These are phyloP conservation scores for Carassius carassius DNA, from an alignment of 2,113 vertebrate species.

Conservation along the genomic window DNA sequence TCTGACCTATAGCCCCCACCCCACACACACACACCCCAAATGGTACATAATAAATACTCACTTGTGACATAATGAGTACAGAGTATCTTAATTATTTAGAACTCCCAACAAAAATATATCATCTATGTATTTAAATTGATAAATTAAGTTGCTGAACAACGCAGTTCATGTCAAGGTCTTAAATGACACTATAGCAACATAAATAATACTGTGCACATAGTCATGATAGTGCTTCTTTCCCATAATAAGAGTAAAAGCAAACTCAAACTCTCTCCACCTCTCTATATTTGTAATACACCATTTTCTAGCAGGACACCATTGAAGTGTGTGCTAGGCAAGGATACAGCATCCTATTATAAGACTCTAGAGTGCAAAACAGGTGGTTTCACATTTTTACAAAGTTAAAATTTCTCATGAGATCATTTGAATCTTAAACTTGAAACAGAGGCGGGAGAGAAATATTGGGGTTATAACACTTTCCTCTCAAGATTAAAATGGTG, in stretches of 20 bases:
- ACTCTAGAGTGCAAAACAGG: slow-evolving; percentile 71
- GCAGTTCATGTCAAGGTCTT: slow-evolving; percentile 53
- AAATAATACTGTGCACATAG: slow-evolving; percentile 60
- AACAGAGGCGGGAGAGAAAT: slow-evolving; percentile 12
- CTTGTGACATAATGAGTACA: slow-evolving; percentile 53
- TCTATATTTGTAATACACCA: slow-evolving; percentile 7
- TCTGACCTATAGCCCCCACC: slow-evolving; percentile 3
- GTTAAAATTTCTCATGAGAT: slow-evolving; percentile 6
- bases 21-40: no score
- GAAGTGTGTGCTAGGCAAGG: slow-evolving; percentile 51
- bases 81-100: slow-evolving; percentile 53
- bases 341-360: slow-evolving; percentile 64
- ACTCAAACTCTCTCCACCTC: background rate
- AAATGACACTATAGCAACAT: slow-evolving; percentile 59
- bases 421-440: slow-evolving; percentile 24
- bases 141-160: slow-evolving; percentile 63
- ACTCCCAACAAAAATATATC: slow-evolving; percentile 71
- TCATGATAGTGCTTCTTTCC: slow-evolving; percentile 42
- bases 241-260: slow-evolving; percentile 10
- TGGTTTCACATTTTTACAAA: slow-evolving; percentile 46
- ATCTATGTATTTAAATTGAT: slow-evolving; percentile 69
- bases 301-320: slow-evolving; percentile 30
- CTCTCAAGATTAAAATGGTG: slow-evolving; percentile 6
- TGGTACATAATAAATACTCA: slow-evolving; percentile 43
- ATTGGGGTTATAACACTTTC: slow-evolving; percentile 20